Evolutionary conservation across 2,113 vertebrate genomes (phyloP).

Genomic region (Gadus macrocephalus): DNA sequence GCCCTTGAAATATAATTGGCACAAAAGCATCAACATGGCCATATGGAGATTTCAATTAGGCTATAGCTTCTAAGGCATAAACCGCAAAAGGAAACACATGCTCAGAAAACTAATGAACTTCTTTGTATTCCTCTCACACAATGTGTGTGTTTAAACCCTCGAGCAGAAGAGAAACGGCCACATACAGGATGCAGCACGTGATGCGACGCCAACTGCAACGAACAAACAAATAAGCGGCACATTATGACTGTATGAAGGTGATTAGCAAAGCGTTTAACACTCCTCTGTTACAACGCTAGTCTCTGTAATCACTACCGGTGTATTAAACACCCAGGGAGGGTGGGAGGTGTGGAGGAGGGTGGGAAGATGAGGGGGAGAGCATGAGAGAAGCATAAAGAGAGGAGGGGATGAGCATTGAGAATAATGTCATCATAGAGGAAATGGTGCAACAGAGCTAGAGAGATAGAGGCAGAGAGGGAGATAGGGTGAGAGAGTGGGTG

Average conservation of each 20-base stretch:
- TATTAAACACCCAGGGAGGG: slow-evolving; percentile 26
- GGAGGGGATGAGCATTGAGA: background rate
- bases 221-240: slow-evolving; percentile 42
- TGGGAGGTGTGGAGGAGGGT: background rate
- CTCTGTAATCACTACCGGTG: slow-evolving; percentile 41
- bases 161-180: background rate
- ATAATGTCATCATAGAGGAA: background rate
- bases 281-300: slow-evolving; percentile 30
- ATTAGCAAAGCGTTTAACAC: slow-evolving; percentile 51
- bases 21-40: too few species aligned
- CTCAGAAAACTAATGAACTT: slow-evolving; percentile 10
- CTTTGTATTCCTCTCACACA: slow-evolving; percentile 9
- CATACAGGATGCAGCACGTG: slow-evolving; percentile 31
- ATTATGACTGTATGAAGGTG: slow-evolving; percentile 31
- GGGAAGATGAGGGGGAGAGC: background rate
- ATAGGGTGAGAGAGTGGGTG: too few species aligned
- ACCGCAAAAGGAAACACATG: slow-evolving; percentile 15
- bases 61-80: background rate
- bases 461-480: background rate
- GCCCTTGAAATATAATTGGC: too few species aligned
- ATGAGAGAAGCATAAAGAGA: background rate
- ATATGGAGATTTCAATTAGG: too few species aligned
- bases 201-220: slow-evolving; percentile 56
- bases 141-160: slow-evolving; percentile 18
- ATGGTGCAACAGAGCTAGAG: background rate